Conservation (phyloP, 2,113 vertebrate species). For the Ardeotis arabs region DNA sequence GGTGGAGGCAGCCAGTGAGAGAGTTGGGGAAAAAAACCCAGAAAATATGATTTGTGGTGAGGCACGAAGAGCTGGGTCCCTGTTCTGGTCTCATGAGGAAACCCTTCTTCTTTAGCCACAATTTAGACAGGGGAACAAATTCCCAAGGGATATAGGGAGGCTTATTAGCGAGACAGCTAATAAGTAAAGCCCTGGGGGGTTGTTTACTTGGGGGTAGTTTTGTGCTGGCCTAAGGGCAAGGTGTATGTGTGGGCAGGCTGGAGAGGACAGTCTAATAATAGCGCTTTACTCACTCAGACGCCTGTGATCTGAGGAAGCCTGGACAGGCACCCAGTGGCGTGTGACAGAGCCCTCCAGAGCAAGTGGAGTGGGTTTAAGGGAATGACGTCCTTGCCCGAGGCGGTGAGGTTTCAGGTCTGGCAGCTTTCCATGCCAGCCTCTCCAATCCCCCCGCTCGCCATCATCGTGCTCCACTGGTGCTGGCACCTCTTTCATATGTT, state of each 20-base stretch:
- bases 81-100: background rate
- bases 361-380: slow-evolving; percentile 1
- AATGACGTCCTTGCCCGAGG: slow-evolving; percentile 29
- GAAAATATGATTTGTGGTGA: background rate
- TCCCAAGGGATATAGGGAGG: background rate
- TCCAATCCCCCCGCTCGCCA: background rate
- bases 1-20: background rate
- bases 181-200: background rate
- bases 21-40: background rate
- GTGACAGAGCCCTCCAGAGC: slow-evolving; percentile 34
- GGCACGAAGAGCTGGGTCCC: background rate
- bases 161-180: background rate
- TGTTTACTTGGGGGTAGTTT: background rate
- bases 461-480: background rate
- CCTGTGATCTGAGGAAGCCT: slow-evolving; percentile 25
- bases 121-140: background rate
- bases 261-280: slow-evolving; percentile 53
- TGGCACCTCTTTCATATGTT: background rate
- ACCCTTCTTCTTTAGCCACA: background rate
- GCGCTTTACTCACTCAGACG: slow-evolving; percentile 13
- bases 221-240: background rate
- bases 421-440: slow-evolving; percentile 3
- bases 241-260: background rate
- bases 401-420: slow-evolving; percentile 30
- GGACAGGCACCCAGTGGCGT: slow-evolving; percentile 10